Evolutionary conservation across 2,113 vertebrate species (phyloP).

Genomic region (Callipepla californica): DNA sequence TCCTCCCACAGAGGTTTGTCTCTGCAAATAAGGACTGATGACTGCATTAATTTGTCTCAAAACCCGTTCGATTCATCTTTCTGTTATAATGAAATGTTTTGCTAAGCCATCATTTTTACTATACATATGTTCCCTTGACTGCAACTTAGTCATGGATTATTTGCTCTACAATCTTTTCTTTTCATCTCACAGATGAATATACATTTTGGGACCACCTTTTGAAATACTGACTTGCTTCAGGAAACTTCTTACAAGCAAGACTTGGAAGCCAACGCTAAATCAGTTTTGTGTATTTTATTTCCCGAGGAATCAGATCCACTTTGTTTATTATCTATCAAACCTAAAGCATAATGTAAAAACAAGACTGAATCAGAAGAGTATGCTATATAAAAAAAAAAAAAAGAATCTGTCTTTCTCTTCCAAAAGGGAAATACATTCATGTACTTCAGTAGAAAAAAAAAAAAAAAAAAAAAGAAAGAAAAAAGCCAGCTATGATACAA

Average conservation of each 20-base stretch:
- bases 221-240: constrained; percentile 23
- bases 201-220: background rate
- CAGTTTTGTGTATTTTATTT: constrained; percentile 45
- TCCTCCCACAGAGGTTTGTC: background rate
- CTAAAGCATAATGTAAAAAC: background rate
- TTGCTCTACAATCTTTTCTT: constrained; percentile 8
- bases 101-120: background rate
- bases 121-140: background rate
- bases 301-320: constrained; percentile 21
- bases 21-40: background rate
- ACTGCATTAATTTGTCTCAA: background rate
- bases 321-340: constrained; percentile 22
- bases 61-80: background rate
- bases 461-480: background rate
- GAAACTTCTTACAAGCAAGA: background rate
- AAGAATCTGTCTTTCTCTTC: background rate
- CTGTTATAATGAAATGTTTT: constrained; percentile 2
- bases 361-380: background rate
- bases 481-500: background rate
- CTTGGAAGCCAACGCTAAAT: background rate
- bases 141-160: background rate
- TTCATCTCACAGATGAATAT: constrained; percentile 15
- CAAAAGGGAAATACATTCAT: background rate
- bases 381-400: background rate
- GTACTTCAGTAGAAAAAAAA: background rate